A percentile compares a stretch with the other conserved stretches of the same genome.
These are phyloP conservation scores for Sphinx pinastri DNA, from an alignment of 2,888 invertebrate species.

Conservation along the genomic window DNA sequence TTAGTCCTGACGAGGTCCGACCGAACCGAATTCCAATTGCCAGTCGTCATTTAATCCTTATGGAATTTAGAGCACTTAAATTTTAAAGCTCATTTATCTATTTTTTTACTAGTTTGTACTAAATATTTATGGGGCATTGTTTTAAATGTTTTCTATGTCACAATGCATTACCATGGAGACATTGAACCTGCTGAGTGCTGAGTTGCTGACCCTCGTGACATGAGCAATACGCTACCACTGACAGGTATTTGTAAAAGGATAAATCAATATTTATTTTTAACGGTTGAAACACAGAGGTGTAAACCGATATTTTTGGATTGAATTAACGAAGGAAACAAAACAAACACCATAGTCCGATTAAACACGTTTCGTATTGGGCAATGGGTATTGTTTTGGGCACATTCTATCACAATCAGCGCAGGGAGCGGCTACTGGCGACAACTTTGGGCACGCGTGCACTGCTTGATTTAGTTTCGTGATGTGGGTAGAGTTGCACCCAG, in stretches of 20 bases:
- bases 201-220: slow-evolving; percentile 70
- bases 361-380: slow-evolving; percentile 11
- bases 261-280: neutral
- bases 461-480: slow-evolving; percentile 39
- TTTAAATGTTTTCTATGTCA: slow-evolving; percentile 62
- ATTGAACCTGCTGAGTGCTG: slow-evolving; percentile 70
- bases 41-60: slow-evolving; percentile 38
- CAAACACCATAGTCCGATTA: neutral
- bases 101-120: slow-evolving; percentile 41
- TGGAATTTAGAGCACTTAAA: slow-evolving; percentile 56
- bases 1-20: slow-evolving; percentile 29
- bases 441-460: slow-evolving; percentile 43
- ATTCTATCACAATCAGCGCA: slow-evolving; percentile 56
- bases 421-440: slow-evolving; percentile 49
- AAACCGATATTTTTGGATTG: neutral
- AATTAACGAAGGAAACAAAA: slow-evolving; percentile 8
- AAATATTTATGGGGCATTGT: slow-evolving; percentile 66
- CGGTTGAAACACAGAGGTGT: neutral
- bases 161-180: slow-evolving; percentile 66
- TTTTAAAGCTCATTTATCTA: slow-evolving; percentile 63
- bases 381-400: slow-evolving; percentile 52
- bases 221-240: slow-evolving; percentile 55
- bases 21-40: slow-evolving; percentile 31
- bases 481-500: slow-evolving; percentile 47
- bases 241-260: slow-evolving; percentile 26